phyloP scores from a whole-genome alignment of 1,140 invertebrate genomes.

The Mylabris phalerata region DNA sequence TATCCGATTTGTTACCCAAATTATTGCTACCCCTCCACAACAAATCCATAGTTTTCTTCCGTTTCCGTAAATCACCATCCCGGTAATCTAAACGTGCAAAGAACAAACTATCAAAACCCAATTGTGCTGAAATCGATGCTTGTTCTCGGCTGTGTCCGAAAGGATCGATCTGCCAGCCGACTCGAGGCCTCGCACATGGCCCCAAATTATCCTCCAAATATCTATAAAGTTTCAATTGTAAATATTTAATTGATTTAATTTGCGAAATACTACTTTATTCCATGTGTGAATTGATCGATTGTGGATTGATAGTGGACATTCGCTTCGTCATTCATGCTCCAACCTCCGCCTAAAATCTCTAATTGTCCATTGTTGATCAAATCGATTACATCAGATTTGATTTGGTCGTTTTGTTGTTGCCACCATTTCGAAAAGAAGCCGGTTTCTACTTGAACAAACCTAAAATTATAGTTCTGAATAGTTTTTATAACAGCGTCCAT shows the following conservation, averaged over 20 bases:
- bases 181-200: constrained; percentile 53
- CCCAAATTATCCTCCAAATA: constrained; percentile 52
- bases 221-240: neutral
- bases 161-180: constrained; percentile 68
- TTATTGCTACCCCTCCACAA: constrained; percentile 62
- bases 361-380: constrained; percentile 54
- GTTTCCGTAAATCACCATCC: constrained; percentile 50
- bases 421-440: constrained; percentile 58
- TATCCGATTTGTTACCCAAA: constrained; percentile 35
- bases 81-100: constrained; percentile 68
- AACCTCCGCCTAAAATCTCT: constrained; percentile 65
- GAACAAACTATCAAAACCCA: constrained; percentile 65
- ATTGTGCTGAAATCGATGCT: constrained; percentile 59
- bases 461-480: constrained; percentile 4
- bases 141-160: constrained; percentile 65
- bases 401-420: constrained; percentile 48
- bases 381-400: constrained; percentile 39
- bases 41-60: constrained; percentile 65
- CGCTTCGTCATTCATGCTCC: constrained; percentile 78
- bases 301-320: constrained; percentile 69
- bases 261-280: constrained; percentile 51
- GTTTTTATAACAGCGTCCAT: neutral
- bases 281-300: constrained; percentile 70
- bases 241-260: neutral
- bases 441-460: constrained; percentile 31